These are phyloP conservation scores for Bucorvus abyssinicus DNA, from an alignment of 2,797 vertebrate genomes.

Conservation along the genomic window DNA sequence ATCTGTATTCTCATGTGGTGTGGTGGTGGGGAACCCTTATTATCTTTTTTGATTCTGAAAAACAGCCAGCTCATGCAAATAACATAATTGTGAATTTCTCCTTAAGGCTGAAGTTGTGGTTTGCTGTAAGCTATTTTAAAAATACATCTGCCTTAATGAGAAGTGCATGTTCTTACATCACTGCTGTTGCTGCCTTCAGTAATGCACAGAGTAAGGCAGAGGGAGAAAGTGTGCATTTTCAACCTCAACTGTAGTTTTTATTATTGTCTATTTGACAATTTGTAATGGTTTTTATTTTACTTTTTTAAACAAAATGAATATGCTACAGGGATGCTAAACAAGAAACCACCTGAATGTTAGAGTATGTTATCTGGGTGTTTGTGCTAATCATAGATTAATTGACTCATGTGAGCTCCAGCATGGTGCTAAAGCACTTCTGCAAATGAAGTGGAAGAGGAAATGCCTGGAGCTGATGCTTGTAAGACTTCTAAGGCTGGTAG, in stretches of 20 bases:
- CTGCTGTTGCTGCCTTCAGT: not conserved
- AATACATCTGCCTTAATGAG: not conserved
- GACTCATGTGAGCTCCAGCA: not conserved
- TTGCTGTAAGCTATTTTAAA: not conserved
- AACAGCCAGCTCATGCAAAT: not conserved
- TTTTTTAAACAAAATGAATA: not conserved
- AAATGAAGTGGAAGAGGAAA: not conserved
- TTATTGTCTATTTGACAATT: not conserved
- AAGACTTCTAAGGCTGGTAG: not conserved
- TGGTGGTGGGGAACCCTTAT: not conserved
- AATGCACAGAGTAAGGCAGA: not conserved
- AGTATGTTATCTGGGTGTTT: not conserved
- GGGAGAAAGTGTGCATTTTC: not conserved
- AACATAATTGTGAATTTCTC: not conserved
- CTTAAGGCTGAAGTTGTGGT: not conserved
- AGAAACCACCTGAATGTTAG: not conserved
- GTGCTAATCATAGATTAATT: not conserved
- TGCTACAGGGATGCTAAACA: not conserved
- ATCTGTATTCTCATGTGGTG: conserved; percentile 12
- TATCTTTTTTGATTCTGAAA: not conserved
- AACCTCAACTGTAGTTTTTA: not conserved
- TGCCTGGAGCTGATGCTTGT: not conserved
- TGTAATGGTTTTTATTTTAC: not conserved
- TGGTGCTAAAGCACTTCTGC: not conserved
- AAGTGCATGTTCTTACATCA: not conserved